A percentile compares a stretch with the other conserved stretches of the same genome.
Evolutionary conservation across 2,113 vertebrate species (phyloP).

Genomic region (Gnathonemus longibarbis): DNA sequence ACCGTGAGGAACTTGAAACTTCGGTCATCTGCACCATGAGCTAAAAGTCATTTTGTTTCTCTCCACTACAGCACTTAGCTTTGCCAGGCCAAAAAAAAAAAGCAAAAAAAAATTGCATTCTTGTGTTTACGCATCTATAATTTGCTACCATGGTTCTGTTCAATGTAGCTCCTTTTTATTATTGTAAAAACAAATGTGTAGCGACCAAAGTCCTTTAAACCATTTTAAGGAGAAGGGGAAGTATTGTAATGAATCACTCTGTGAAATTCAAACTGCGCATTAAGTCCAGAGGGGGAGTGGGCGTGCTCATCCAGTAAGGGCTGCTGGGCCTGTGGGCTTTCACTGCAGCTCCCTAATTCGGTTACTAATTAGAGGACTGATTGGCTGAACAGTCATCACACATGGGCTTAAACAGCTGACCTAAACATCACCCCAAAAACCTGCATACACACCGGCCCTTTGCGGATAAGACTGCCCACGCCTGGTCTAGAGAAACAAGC

Average conservation of each 20-base stretch:
- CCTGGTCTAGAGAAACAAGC: background rate
- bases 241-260: background rate
- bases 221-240: background rate
- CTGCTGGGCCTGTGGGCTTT: background rate
- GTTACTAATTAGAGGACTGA: background rate
- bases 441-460: background rate
- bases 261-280: background rate
- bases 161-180: background rate
- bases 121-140: background rate
- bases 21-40: background rate
- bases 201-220: background rate
- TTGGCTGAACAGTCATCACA: background rate
- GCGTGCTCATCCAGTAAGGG: background rate
- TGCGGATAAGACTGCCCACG: background rate
- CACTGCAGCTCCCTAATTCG: background rate
- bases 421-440: background rate
- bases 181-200: background rate
- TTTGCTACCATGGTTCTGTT: background rate
- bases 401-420: background rate
- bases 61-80: slow-evolving; percentile 2
- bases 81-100: background rate
- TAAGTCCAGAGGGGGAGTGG: background rate
- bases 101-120: background rate
- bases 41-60: background rate
- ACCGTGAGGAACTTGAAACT: background rate